Evolutionary conservation across 1,140 invertebrate genomes (phyloP).

Genomic region (Lasaia peninsularis): DNA sequence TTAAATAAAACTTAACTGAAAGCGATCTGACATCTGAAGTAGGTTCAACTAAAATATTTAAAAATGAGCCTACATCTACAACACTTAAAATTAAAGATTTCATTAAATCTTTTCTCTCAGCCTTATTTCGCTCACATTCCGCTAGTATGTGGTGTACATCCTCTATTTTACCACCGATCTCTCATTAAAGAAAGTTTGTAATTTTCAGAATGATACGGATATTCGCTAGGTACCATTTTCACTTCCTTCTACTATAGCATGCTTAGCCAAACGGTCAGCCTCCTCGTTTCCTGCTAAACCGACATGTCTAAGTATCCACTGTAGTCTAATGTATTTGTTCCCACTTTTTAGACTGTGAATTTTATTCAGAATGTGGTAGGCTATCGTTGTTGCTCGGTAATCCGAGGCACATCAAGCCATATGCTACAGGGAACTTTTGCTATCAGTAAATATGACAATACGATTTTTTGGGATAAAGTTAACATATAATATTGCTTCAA

Average conservation of each 20-base stretch:
- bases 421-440: background rate
- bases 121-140: too few species aligned
- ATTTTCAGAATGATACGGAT: background rate
- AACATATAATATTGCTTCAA: background rate
- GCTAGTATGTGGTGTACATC: too few species aligned
- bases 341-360: background rate
- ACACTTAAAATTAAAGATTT: too few species aligned
- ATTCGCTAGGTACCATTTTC: background rate
- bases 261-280: conserved; percentile 3
- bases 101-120: too few species aligned
- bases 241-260: background rate
- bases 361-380: conserved; percentile 4
- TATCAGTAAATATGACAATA: background rate
- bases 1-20: too few species aligned
- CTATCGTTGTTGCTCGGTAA: conserved; percentile 1
- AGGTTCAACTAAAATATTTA: too few species aligned
- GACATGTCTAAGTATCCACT: background rate
- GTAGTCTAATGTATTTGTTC: background rate
- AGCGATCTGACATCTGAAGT: too few species aligned
- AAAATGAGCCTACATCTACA: too few species aligned
- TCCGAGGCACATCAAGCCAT: background rate
- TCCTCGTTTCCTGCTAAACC: conserved; percentile 9
- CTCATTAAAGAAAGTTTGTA: too few species aligned
- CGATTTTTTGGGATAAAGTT: background rate
- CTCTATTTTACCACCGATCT: too few species aligned